Evolutionary conservation across 2,113 vertebrate species (phyloP).

Genomic region (Aphelocoma coerulescens): DNA sequence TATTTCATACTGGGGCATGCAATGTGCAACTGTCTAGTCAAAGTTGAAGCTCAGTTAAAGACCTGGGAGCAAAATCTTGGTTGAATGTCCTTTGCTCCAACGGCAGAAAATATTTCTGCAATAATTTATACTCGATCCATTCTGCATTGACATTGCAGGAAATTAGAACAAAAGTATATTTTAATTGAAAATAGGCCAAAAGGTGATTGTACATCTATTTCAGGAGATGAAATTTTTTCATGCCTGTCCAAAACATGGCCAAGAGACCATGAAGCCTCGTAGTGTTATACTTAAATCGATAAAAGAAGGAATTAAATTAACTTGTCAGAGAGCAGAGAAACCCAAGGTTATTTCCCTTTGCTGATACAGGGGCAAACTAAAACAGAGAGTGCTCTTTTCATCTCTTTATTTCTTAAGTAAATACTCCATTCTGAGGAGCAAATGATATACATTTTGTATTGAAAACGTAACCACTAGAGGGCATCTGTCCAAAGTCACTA

Average conservation of each 20-base stretch:
- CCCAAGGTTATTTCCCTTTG: background rate
- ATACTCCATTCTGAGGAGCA: background rate
- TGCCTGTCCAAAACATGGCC: background rate
- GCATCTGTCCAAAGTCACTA: constrained; percentile 36
- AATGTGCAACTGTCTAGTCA: background rate
- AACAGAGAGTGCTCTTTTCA: background rate
- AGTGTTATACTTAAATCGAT: background rate
- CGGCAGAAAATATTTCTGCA: background rate
- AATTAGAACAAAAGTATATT: background rate
- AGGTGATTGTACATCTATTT: constrained; percentile 15
- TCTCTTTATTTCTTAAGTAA: constrained; percentile 7
- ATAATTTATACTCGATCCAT: constrained; percentile 25
- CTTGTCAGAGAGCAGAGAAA: background rate
- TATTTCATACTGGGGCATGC: background rate
- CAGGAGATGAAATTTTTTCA: constrained; percentile 11
- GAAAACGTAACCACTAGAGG: constrained; percentile 65
- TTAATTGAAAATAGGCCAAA: background rate
- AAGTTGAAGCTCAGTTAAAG: background rate
- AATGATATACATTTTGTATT: background rate
- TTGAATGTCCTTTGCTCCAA: background rate
- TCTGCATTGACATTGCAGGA: background rate
- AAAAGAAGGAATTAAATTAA: constrained; percentile 9
- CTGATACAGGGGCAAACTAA: background rate
- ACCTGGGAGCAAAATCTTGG: background rate
- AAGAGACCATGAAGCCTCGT: background rate